Conservation (phyloP, 2,888 invertebrate genomes). For the Teleiodes luculella region DNA sequence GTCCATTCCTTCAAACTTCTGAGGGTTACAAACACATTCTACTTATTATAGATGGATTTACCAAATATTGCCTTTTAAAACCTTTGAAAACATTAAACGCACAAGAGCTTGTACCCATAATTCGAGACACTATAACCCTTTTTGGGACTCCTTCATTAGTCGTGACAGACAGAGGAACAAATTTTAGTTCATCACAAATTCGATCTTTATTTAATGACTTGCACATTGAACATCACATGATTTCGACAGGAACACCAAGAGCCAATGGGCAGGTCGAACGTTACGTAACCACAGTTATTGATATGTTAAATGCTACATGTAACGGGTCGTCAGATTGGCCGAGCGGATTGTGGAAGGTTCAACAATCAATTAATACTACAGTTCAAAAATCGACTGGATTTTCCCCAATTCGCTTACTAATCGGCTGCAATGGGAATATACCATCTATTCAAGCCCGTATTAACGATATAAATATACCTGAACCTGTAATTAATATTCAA, state of each 20-base stretch:
- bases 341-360: constrained; percentile 22
- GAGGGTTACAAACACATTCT: constrained; percentile 31
- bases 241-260: constrained; percentile 17
- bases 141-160: constrained; percentile 22
- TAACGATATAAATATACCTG: not conserved
- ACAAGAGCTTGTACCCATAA: constrained; percentile 23
- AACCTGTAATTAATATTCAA: not conserved
- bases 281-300: constrained; percentile 20
- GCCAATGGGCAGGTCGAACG: constrained; percentile 19
- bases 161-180: constrained; percentile 23
- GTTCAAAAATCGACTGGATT: constrained; percentile 19
- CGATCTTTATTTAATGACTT: constrained; percentile 17
- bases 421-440: constrained; percentile 13
- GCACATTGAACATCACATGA: constrained; percentile 22
- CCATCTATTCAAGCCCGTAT: constrained; percentile 13
- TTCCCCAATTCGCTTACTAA: constrained; percentile 14
- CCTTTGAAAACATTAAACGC: constrained; percentile 27
- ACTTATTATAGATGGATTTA: constrained; percentile 32
- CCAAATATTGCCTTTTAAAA: constrained; percentile 33
- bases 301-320: constrained; percentile 21
- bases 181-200: constrained; percentile 19
- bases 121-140: constrained; percentile 27
- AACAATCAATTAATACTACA: constrained; percentile 19
- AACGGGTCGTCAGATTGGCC: constrained; percentile 24
- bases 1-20: constrained; percentile 25